Evolutionary conservation across 2,888 invertebrate genomes (phyloP).

Genomic region (Entomobrya proxima): DNA sequence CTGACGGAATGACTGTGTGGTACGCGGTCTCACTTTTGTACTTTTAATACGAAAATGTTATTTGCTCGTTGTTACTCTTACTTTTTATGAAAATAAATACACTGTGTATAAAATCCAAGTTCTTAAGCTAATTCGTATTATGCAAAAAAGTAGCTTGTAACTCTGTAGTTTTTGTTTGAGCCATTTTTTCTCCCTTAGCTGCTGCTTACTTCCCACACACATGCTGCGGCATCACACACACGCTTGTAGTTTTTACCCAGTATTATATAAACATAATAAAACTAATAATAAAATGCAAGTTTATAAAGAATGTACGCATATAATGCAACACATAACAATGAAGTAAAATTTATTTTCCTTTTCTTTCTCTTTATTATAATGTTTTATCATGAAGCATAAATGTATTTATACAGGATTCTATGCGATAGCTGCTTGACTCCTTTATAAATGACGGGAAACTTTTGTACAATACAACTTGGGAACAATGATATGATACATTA

Average conservation of each 20-base stretch:
- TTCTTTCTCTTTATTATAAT: conserved; percentile 19
- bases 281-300: conserved; percentile 33
- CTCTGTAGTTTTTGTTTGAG: conserved; percentile 15
- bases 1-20: conserved; percentile 56
- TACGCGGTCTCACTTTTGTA: conserved; percentile 62
- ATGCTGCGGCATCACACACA: conserved; percentile 21
- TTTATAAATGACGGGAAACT: conserved; percentile 6
- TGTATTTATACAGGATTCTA: background rate
- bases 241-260: conserved; percentile 5
- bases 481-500: conserved; percentile 54
- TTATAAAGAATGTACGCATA: conserved; percentile 16
- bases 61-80: conserved; percentile 31
- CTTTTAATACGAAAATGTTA: conserved; percentile 59
- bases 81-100: background rate
- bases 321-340: conserved; percentile 44
- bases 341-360: conserved; percentile 19
- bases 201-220: conserved; percentile 47
- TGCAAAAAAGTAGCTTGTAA: background rate
- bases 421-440: background rate
- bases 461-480: background rate
- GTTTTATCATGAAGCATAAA: background rate
- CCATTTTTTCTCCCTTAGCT: conserved; percentile 24
- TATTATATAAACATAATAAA: conserved; percentile 20
- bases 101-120: background rate
- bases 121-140: background rate